These are phyloP conservation scores for Marronus borbonicus DNA, from an alignment of 2,888 invertebrate species.

Conservation along the genomic window DNA sequence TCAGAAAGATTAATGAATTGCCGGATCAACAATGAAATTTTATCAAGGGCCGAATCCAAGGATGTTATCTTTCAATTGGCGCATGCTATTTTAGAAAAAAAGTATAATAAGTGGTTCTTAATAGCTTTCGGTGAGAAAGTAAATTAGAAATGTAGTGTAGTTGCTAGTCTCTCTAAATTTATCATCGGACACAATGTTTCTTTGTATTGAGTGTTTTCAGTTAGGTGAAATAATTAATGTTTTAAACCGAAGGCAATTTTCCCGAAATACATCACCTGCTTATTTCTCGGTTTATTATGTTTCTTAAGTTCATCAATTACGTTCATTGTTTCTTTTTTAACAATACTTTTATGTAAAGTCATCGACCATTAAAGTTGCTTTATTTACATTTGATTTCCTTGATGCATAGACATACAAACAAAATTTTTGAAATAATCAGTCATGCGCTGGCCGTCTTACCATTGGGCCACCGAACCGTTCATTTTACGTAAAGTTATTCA, in stretches of 20 bases:
- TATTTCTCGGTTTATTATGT: too few relatives aligned
- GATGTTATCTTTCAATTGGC: conserved; percentile 37
- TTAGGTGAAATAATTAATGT: not conserved
- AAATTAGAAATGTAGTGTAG: conserved; percentile 17
- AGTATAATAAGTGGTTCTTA: conserved; percentile 24
- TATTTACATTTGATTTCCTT: too few relatives aligned
- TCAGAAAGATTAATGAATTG: conserved; percentile 44
- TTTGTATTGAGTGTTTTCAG: not conserved
- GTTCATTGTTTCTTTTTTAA: too few relatives aligned
- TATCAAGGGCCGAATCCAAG: conserved; percentile 22
- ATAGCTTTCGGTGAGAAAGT: conserved; percentile 26
- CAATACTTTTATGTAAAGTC: too few relatives aligned
- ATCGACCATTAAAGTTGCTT: too few relatives aligned
- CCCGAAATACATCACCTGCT: too few relatives aligned
- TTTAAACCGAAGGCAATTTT: not conserved
- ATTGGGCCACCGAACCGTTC: too few relatives aligned
- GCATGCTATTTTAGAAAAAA: conserved; percentile 29
- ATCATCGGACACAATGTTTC: not conserved
- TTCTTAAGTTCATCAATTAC: too few relatives aligned
- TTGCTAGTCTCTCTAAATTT: not conserved
- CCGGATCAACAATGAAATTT: conserved; percentile 42
- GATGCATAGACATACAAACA: too few relatives aligned
- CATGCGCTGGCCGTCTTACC: too few relatives aligned
- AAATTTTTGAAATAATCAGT: too few relatives aligned
- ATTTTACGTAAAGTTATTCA: too few relatives aligned